Conservation (phyloP, 2,113 vertebrate species). For the Eulemur macaco region DNA sequence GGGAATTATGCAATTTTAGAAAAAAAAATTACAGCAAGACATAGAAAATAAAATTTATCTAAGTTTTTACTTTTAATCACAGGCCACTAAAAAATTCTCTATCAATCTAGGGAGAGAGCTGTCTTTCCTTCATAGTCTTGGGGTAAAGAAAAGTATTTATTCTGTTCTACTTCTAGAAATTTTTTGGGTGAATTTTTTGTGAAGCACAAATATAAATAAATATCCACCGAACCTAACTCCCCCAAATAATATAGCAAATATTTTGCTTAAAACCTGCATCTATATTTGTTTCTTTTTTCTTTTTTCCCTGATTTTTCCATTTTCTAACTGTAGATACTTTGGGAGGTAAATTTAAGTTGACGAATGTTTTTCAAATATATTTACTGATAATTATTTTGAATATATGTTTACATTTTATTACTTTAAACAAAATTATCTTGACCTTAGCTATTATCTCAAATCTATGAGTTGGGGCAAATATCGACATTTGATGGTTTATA, state of each 20-base stretch:
- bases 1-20: not conserved
- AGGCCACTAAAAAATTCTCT: not conserved
- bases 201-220: not conserved
- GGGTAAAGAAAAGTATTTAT: not conserved
- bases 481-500: not conserved
- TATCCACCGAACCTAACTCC: rapidly evolving
- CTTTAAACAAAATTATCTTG: not conserved
- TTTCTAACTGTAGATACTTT: not conserved
- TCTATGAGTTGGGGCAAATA: not conserved
- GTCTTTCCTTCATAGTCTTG: not conserved
- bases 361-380: not conserved
- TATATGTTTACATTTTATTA: not conserved
- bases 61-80: not conserved
- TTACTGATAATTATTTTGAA: not conserved
- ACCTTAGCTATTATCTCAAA: not conserved
- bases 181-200: not conserved
- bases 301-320: not conserved
- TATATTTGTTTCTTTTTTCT: not conserved
- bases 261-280: not conserved
- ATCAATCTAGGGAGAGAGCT: not conserved
- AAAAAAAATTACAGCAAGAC: not conserved
- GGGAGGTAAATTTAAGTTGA: not conserved
- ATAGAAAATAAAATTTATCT: not conserved
- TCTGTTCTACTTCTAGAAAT: not conserved
- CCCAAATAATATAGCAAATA: not conserved